Percentiles rank a stretch among this genome's conserved stretches.
These are phyloP conservation scores for Rhyacophila evoluta DNA, from an alignment of 2,888 invertebrate genomes.

Conservation along the genomic window DNA sequence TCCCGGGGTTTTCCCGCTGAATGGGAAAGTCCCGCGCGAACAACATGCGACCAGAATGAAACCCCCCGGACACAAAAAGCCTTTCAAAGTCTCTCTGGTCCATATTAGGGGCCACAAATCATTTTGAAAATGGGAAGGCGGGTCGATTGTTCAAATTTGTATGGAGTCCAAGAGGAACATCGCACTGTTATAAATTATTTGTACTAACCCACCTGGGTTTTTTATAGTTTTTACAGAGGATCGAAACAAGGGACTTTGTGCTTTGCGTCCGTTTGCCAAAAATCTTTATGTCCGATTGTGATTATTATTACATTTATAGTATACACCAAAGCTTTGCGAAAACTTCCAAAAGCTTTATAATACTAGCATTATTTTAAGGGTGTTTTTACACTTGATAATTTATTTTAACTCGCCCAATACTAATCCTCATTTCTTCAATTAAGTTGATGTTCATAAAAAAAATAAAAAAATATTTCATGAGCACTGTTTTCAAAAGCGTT, in stretches of 20 bases:
- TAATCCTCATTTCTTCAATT: too few relatives aligned
- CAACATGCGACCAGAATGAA: conserved; percentile 22
- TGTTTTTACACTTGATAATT: too few relatives aligned
- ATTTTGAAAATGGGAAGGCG: background rate
- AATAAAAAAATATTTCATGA: too few relatives aligned
- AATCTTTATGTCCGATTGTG: background rate
- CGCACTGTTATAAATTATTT: conserved; percentile 14
- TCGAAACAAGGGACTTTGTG: background rate
- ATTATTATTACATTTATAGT: background rate
- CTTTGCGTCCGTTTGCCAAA: background rate
- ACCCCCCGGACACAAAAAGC: conserved; percentile 21
- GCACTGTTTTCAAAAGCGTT: too few relatives aligned
- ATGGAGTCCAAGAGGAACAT: background rate
- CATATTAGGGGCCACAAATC: conserved; percentile 17
- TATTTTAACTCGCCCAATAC: too few relatives aligned
- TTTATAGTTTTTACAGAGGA: background rate
- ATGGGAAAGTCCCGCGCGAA: background rate
- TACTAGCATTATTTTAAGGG: too few relatives aligned
- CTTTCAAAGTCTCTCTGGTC: conserved; percentile 18
- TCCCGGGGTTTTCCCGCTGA: conserved; percentile 21
- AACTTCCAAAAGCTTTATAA: too few relatives aligned
- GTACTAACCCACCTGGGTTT: background rate
- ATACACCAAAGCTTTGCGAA: background rate
- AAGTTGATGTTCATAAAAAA: too few relatives aligned
- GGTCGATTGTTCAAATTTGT: conserved; percentile 22